phyloP scores from a whole-genome alignment of 2,888 invertebrate species.

The Campoplex nolae region DNA sequence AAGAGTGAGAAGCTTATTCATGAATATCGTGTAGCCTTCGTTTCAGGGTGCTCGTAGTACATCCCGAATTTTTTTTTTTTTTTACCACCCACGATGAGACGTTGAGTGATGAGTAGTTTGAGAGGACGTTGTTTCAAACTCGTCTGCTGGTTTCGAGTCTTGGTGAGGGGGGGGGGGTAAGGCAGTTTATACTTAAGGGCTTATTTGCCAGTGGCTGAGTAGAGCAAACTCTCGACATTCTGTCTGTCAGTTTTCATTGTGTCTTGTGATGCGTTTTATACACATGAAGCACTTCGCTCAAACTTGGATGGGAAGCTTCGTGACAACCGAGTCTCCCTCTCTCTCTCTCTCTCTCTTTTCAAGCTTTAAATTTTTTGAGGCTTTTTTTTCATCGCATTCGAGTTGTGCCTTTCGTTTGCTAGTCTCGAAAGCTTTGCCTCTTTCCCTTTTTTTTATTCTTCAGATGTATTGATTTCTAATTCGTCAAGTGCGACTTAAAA shows the following conservation, averaged over 20 bases:
- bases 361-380: no score
- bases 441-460: no score
- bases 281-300: neutral
- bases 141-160: slow-evolving; percentile 21
- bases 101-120: slow-evolving; percentile 47
- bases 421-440: no score
- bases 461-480: no score
- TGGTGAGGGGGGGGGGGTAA: slow-evolving; percentile 24
- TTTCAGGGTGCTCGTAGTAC: neutral
- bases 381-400: no score
- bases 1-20: neutral
- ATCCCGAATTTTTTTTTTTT: neutral
- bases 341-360: neutral
- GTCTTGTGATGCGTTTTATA: neutral
- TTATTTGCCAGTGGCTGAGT: slow-evolving; percentile 28
- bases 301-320: neutral
- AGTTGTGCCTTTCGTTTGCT: no score
- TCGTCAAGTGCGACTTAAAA: no score
- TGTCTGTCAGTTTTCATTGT: slow-evolving; percentile 24
- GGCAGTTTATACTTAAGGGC: slow-evolving; percentile 6
- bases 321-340: neutral
- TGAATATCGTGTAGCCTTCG: neutral
- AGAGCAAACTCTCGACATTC: slow-evolving; percentile 27
- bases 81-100: neutral
- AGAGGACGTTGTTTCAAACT: slow-evolving; percentile 47